phyloP scores from a whole-genome alignment of 2,113 vertebrate species.

The Cynopterus brachyotis region DNA sequence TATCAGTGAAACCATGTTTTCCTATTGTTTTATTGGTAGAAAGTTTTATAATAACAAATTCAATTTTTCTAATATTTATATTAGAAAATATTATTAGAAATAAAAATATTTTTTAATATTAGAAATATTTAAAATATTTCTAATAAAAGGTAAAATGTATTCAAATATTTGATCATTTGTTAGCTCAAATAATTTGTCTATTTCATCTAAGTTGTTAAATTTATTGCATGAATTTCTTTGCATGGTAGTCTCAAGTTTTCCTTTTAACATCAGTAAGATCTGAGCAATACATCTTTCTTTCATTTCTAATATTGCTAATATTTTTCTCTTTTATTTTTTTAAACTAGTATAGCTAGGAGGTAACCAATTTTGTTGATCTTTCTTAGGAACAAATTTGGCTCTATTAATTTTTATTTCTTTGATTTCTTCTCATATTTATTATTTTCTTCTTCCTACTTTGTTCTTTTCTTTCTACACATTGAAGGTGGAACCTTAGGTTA shows the following conservation, averaged over 20 bases:
- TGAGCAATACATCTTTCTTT: not conserved
- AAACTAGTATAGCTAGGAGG: not conserved
- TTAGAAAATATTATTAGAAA: too few relatives aligned
- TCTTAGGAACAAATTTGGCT: not conserved
- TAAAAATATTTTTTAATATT: too few relatives aligned
- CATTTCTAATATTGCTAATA: not conserved
- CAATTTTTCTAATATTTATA: not conserved
- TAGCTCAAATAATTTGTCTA: not conserved
- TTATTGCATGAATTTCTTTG: not conserved
- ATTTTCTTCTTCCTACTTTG: not conserved
- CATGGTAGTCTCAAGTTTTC: not conserved
- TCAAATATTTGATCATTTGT: not conserved
- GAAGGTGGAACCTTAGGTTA: not conserved
- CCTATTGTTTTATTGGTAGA: not conserved
- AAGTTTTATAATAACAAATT: not conserved
- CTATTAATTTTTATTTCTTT: not conserved
- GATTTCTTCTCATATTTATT: not conserved
- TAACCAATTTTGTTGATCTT: not conserved
- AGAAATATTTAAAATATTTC: too few relatives aligned
- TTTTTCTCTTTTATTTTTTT: not conserved
- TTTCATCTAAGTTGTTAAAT: not conserved
- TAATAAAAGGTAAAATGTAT: not conserved
- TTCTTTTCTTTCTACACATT: not conserved
- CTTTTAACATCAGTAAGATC: not conserved
- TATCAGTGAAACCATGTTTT: not conserved